Base-by-base conservation (phyloP, 1,140 invertebrate genomes). In the Drosophila bifasciata region DNA sequence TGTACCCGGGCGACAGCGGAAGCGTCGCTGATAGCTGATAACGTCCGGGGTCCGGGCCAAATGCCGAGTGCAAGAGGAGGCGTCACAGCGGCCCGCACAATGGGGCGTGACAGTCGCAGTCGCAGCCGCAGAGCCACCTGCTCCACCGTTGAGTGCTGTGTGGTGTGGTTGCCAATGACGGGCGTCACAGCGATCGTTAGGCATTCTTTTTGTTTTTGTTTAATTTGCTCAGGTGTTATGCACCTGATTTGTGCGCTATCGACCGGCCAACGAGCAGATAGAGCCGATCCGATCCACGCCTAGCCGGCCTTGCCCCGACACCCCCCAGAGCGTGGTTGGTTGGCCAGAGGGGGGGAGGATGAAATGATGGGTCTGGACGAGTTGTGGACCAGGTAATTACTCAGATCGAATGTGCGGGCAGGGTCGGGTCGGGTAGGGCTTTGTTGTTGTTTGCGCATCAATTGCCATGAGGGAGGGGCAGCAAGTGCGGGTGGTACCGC, bases 151-250 rank as follows among this genome's bases (percentile, higher is more conserved):
- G 59, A 63, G 49, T 63, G 64, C 53, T 66, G 64, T 68, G 28
- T 5, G 3, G 23, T 25, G 9, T 7, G 11, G 17, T 80, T 69
- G 73, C 76, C 62, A 76, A 80, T 86, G 81, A 85, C 81, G 70
- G 74, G 51, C 53, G 55, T 32, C 50, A 36, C 48, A 28, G 36
- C 81, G 70, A 64, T 74, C 72, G 44, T 64, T 68, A 86, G 77
- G 74, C 81, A 71, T 74, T 73, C 41, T 68, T 69, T 48, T 43
- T 69, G 66, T 56, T 36, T 36, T 13, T 36, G 50, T 73, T 84
- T 71, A 75, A 86, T 85, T 86, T 85, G 81, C 78, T 85, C 81
- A 85, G 81, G 81, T 85, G 81, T 85, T 85, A 86, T 85, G 81
- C 81, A 85, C 81, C 79, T 81, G 81, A 85, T 85, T 86, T 71